Conservation (phyloP, 2,797 vertebrate species). For the Echeneis naucrates region DNA sequence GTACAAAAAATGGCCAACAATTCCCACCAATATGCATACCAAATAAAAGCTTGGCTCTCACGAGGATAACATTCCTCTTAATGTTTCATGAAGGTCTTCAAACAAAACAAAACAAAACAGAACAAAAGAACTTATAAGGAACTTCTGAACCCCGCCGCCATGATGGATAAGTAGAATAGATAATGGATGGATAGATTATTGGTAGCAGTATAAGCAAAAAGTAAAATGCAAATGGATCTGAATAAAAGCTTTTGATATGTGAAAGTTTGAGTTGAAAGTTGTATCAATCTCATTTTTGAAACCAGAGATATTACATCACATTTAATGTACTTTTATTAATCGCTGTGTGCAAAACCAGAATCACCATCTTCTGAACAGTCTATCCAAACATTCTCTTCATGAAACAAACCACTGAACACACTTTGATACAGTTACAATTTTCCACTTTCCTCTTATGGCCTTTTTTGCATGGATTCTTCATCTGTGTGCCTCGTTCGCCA, state of each 20-base stretch:
- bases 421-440: conserved; percentile 22
- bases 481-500: conserved; percentile 44
- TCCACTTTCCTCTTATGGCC: conserved; percentile 30
- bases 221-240: neutral
- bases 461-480: conserved; percentile 45
- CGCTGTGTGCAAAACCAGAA: conserved; percentile 69
- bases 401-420: conserved; percentile 32
- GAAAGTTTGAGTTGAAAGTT: neutral
- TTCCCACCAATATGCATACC: too few relatives aligned
- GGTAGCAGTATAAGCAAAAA: neutral
- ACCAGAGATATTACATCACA: conserved; percentile 34
- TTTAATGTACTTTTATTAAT: conserved; percentile 61
- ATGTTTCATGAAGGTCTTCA: neutral
- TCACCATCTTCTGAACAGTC: conserved; percentile 31
- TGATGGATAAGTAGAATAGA: too few relatives aligned
- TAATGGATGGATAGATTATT: too few relatives aligned
- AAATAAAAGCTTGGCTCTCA: too few relatives aligned
- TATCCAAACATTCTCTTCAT: conserved; percentile 38
- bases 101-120: neutral
- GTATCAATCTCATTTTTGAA: neutral
- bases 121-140: too few relatives aligned
- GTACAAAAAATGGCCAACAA: too few relatives aligned
- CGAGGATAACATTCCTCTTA: neutral
- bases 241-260: neutral
- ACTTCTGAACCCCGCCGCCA: too few relatives aligned